phyloP scores from a whole-genome alignment of 2,797 vertebrate genomes.

The Cyclura pinguis region DNA sequence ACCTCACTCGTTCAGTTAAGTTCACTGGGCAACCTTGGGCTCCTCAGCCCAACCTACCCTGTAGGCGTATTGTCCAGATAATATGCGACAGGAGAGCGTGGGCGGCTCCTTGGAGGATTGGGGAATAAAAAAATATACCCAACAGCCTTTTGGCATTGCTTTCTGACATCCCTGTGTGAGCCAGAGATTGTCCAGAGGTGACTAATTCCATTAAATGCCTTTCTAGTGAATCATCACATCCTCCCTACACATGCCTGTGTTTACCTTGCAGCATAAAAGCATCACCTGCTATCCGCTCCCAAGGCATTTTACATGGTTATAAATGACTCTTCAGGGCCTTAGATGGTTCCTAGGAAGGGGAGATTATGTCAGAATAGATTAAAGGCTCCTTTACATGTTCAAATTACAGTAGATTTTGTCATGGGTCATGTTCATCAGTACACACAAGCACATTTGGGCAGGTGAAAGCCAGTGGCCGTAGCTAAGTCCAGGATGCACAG shows the following conservation, averaged over 20 bases:
- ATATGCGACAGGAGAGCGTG: neutral
- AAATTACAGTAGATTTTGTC: neutral
- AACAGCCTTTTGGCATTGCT: neutral
- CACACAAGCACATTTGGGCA: fast-evolving
- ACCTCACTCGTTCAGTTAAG: too few species aligned
- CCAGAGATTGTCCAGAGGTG: neutral
- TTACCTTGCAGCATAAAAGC: fast-evolving
- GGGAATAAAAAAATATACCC: too few species aligned
- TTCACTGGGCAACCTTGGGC: neutral
- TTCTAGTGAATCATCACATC: neutral
- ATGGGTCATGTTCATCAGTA: conserved; percentile 30
- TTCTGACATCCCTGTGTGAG: neutral
- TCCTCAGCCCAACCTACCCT: neutral
- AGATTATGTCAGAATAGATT: neutral
- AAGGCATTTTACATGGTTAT: neutral
- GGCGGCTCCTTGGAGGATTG: neutral
- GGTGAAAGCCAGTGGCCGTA: neutral
- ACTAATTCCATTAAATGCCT: neutral
- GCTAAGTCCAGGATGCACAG: neutral
- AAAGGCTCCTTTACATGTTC: neutral
- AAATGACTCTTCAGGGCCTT: too few species aligned
- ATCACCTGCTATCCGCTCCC: neutral
- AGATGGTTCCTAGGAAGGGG: neutral
- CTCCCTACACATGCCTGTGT: neutral
- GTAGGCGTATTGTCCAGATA: neutral